A percentile compares a stretch with the other conserved stretches of the same genome.
phyloP scores from a whole-genome alignment of 2,113 vertebrate genomes.

The Neotoma lepida region DNA sequence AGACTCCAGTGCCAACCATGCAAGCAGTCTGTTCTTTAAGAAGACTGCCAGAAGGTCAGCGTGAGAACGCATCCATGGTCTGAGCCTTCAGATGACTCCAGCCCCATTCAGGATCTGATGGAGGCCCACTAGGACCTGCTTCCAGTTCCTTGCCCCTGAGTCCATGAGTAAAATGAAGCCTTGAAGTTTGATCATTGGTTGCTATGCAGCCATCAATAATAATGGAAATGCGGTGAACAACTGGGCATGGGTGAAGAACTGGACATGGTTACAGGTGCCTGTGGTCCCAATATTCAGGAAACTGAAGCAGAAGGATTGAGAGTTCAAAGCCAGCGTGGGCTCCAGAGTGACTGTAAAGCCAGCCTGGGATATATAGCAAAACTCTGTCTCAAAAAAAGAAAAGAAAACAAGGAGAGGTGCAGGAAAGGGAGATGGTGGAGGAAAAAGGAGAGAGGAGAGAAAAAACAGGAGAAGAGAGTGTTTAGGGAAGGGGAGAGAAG shows the following conservation, averaged over 20 bases:
- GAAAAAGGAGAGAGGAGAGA: no score
- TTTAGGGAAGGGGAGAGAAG: not conserved
- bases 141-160: not conserved
- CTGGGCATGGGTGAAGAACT: not conserved
- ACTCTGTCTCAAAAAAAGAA: not conserved
- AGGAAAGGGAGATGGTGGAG: not conserved
- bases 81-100: not conserved
- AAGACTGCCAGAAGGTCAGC: not conserved
- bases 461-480: no score
- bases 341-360: not conserved
- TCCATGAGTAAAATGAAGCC: not conserved
- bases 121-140: not conserved
- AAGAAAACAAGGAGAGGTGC: rapidly evolving
- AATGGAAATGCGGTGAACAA: not conserved
- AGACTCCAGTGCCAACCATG: not conserved
- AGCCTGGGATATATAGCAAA: not conserved
- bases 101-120: not conserved
- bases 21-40: not conserved
- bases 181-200: not conserved
- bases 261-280: no score
- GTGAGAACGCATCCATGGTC: not conserved
- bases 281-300: not conserved
- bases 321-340: not conserved
- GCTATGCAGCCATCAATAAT: not conserved
- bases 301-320: not conserved